These are phyloP conservation scores for Periophthalmodon schlosseri DNA, from an alignment of 2,113 vertebrate species.

Conservation along the genomic window DNA sequence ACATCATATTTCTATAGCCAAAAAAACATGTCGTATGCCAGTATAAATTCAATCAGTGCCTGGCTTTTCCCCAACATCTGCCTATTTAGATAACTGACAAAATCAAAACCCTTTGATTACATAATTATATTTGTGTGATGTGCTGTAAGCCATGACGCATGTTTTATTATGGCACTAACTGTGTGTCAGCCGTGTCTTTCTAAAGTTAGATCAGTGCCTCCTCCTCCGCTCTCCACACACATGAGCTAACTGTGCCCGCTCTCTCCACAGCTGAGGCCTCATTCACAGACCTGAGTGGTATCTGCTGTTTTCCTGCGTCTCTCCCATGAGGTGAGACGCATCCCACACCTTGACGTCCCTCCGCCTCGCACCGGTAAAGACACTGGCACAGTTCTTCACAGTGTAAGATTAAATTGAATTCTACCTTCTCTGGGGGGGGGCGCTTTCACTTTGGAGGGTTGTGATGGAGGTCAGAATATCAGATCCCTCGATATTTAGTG, in stretches of 20 bases:
- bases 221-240: neutral
- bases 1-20: neutral
- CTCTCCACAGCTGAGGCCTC: neutral
- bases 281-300: slow-evolving; percentile 31
- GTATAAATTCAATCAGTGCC: neutral
- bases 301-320: slow-evolving; percentile 12
- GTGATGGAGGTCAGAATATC: slow-evolving; percentile 58
- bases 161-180: neutral
- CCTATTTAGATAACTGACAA: neutral
- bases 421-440: slow-evolving; percentile 35
- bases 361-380: slow-evolving; percentile 48
- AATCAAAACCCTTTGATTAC: neutral
- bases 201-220: slow-evolving; percentile 3
- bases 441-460: slow-evolving; percentile 33
- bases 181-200: neutral
- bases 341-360: slow-evolving; percentile 43
- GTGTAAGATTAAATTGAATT: slow-evolving; percentile 63
- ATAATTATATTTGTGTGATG: neutral
- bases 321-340: slow-evolving; percentile 42
- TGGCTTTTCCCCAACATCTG: neutral
- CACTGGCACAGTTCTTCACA: slow-evolving; percentile 48
- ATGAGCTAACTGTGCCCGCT: neutral
- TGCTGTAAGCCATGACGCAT: neutral
- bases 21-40: neutral
- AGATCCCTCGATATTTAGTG: slow-evolving; percentile 55